Percentiles rank a stretch among this genome's conserved stretches.
These are phyloP conservation scores for Syngnathus rostellatus DNA, from an alignment of 2,797 vertebrate genomes.

Conservation along the genomic window DNA sequence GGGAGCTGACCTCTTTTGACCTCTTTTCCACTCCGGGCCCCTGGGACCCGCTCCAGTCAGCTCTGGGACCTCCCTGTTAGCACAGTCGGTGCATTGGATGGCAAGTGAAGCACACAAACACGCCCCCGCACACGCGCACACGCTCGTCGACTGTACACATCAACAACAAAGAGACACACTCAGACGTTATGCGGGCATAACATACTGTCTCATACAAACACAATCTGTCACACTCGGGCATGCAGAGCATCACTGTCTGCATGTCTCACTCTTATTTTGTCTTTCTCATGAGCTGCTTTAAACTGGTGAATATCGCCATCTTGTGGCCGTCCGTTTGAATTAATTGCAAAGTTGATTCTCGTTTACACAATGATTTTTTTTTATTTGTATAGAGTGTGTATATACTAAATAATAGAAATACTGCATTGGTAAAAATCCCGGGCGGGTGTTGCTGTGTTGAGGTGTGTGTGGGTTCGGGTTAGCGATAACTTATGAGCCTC, in stretches of 20 bases:
- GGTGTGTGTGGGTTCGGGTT: no score
- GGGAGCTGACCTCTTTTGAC: conserved; percentile 59
- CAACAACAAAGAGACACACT: conserved; percentile 13
- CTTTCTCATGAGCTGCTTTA: conserved; percentile 41
- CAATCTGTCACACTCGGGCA: conserved; percentile 47
- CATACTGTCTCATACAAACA: conserved; percentile 56
- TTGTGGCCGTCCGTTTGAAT: conserved; percentile 60
- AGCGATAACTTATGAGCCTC: no score
- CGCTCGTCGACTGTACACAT: conserved; percentile 13
- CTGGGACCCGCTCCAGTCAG: conserved; percentile 49
- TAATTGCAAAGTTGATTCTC: not conserved
- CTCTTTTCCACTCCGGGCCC: conserved; percentile 44
- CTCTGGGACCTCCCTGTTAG: conserved; percentile 60
- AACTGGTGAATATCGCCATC: conserved; percentile 77
- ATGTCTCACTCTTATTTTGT: conserved; percentile 19
- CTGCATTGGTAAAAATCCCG: no score
- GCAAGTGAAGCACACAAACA: conserved; percentile 31
- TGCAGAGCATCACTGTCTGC: conserved; percentile 33
- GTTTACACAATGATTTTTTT: no score
- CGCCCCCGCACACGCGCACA: conserved; percentile 22
- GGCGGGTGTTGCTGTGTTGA: no score
- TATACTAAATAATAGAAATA: no score
- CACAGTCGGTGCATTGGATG: conserved; percentile 41
- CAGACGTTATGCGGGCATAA: conserved; percentile 50
- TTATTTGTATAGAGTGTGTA: no score